phyloP scores from a whole-genome alignment of 2,113 vertebrate species.

The Columba janthina region DNA sequence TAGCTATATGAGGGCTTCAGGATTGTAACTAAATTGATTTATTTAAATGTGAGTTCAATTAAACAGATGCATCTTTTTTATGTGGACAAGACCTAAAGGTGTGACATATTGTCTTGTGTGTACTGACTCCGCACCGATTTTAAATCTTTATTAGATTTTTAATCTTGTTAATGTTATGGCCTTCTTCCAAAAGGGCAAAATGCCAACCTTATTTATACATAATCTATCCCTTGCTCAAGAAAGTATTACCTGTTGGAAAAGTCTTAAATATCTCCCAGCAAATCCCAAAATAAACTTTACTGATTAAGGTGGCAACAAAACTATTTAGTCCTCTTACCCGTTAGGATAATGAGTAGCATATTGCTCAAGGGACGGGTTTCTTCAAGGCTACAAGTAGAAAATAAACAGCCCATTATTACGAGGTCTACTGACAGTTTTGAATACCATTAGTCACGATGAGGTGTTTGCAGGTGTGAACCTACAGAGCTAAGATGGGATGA shows the following conservation, averaged over 20 bases:
- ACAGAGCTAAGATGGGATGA: not conserved
- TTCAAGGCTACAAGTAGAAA: not conserved
- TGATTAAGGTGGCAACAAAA: not conserved
- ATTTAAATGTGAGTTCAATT: constrained; percentile 9
- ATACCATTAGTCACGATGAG: rapidly evolving
- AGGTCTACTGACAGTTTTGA: not conserved
- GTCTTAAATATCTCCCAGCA: not conserved
- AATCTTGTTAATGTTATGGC: not conserved
- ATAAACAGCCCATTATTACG: not conserved
- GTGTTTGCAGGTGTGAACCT: not conserved
- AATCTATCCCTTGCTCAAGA: not conserved
- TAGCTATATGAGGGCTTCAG: not conserved
- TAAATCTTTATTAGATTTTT: not conserved
- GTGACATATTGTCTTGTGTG: not conserved
- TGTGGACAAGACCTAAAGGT: not conserved
- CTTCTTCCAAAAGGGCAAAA: not conserved
- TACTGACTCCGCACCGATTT: not conserved
- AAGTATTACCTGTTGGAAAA: not conserved
- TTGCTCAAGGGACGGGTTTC: not conserved
- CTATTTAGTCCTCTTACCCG: rapidly evolving
- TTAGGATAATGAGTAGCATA: not conserved
- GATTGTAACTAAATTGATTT: not conserved
- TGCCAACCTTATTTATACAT: not conserved
- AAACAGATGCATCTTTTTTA: not conserved
- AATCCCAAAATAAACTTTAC: not conserved